Evolutionary conservation across 1,140 invertebrate species (phyloP).

Genomic region (Euglossa dilemma): DNA sequence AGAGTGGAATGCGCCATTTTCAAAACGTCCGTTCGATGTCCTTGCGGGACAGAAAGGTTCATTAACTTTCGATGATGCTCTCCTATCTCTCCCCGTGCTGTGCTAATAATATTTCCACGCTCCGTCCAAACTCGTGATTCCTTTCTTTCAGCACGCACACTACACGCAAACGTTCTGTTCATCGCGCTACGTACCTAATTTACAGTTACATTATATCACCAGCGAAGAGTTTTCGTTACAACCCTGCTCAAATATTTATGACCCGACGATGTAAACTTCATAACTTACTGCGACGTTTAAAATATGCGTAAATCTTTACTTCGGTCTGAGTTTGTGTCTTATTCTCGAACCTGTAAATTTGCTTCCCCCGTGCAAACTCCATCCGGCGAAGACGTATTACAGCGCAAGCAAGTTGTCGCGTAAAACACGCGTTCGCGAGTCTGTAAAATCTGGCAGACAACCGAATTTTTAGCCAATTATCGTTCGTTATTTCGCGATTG

Average conservation of each 20-base stretch:
- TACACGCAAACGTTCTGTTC: too few relatives aligned
- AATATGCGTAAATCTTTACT: slow-evolving; percentile 10
- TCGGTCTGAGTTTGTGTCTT: background rate
- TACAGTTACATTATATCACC: background rate
- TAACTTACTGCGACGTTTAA: background rate
- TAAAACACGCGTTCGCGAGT: slow-evolving; percentile 3
- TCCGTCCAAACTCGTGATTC: background rate
- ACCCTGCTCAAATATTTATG: background rate
- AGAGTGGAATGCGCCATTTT: slow-evolving; percentile 63
- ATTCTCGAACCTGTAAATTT: slow-evolving; percentile 24
- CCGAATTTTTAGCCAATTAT: background rate
- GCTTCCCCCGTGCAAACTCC: slow-evolving; percentile 10
- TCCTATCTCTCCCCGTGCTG: slow-evolving; percentile 19
- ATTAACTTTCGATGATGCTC: slow-evolving; percentile 63
- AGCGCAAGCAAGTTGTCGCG: background rate
- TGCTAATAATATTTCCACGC: slow-evolving; percentile 17
- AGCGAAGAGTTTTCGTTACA: background rate
- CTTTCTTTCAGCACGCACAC: background rate
- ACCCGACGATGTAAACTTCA: background rate
- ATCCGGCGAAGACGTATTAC: background rate
- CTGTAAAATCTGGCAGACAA: too few relatives aligned
- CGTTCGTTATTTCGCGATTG: too few relatives aligned
- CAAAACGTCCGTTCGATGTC: slow-evolving; percentile 50
- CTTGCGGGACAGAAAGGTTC: slow-evolving; percentile 55
- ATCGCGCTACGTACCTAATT: background rate